Percentiles rank a stretch among this genome's conserved stretches.
These are phyloP conservation scores for Biston stratarius DNA, from an alignment of 2,888 invertebrate genomes.

Conservation along the genomic window DNA sequence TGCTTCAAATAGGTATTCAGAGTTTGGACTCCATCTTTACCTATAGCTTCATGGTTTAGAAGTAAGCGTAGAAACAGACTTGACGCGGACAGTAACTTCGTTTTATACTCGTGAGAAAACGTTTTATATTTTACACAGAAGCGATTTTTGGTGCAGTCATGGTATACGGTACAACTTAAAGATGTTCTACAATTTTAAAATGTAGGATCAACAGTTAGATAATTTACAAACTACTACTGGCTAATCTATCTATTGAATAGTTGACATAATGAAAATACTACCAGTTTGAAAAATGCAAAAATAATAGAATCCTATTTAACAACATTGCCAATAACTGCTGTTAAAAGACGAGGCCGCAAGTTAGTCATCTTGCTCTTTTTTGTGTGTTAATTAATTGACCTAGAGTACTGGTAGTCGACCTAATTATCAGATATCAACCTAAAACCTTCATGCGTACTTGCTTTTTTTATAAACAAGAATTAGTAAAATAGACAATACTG, in stretches of 20 bases:
- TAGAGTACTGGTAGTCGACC: conserved; percentile 19
- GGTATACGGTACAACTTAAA: neutral
- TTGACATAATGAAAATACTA: neutral
- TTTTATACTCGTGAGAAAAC: no score
- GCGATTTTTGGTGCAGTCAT: no score
- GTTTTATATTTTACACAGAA: no score
- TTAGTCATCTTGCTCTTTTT: conserved; percentile 14
- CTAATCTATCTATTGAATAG: neutral
- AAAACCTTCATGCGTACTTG: conserved; percentile 9
- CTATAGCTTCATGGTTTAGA: no score
- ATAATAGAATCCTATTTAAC: neutral
- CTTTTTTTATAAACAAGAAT: conserved; percentile 7
- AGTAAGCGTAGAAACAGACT: no score
- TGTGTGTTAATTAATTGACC: conserved; percentile 13
- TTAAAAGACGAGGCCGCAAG: conserved; percentile 3
- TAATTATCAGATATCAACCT: conserved; percentile 15
- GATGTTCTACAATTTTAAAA: neutral
- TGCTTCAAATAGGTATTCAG: no score
- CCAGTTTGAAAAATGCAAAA: neutral
- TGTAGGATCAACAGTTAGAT: no score
- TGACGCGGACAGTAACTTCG: no score
- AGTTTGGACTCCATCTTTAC: no score
- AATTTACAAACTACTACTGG: no score
- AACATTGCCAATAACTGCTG: neutral
- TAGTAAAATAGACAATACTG: conserved; percentile 5